phyloP scores from a whole-genome alignment of 2,797 vertebrate species.

The Cossypha caffra region DNA sequence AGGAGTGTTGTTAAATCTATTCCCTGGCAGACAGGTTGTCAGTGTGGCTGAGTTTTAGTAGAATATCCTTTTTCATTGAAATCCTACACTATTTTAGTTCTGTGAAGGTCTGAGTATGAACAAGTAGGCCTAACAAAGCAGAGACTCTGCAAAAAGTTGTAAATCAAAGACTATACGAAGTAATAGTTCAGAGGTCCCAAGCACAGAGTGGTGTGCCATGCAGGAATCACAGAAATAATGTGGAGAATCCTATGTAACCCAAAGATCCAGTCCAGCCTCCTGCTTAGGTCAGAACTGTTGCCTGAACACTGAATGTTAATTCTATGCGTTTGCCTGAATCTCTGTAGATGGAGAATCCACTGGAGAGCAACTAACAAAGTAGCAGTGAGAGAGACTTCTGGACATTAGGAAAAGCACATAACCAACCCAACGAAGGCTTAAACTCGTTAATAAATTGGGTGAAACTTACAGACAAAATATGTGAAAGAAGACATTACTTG shows the following conservation, averaged over 20 bases:
- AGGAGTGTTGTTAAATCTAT: neutral
- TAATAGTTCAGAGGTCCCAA: neutral
- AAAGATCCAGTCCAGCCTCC: neutral
- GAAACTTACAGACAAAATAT: neutral
- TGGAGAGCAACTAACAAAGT: neutral
- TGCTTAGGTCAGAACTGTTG: neutral
- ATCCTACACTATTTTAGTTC: neutral
- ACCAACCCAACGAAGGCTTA: neutral
- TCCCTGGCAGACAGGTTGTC: neutral
- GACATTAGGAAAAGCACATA: neutral
- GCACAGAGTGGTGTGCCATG: neutral
- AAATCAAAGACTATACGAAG: neutral
- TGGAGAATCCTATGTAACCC: neutral
- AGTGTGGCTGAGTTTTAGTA: neutral
- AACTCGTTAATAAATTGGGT: neutral
- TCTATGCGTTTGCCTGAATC: neutral
- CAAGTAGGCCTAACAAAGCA: neutral
- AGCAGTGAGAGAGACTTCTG: neutral
- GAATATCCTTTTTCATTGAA: neutral
- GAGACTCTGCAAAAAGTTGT: neutral
- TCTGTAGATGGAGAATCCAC: neutral
- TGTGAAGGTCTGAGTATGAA: neutral
- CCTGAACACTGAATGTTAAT: neutral
- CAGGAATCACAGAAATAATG: neutral
- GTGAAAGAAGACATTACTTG: neutral